A percentile compares a stretch with the other conserved stretches of the same genome.
phyloP scores from a whole-genome alignment of 2,888 invertebrate genomes.

The Isoperla grammatica region DNA sequence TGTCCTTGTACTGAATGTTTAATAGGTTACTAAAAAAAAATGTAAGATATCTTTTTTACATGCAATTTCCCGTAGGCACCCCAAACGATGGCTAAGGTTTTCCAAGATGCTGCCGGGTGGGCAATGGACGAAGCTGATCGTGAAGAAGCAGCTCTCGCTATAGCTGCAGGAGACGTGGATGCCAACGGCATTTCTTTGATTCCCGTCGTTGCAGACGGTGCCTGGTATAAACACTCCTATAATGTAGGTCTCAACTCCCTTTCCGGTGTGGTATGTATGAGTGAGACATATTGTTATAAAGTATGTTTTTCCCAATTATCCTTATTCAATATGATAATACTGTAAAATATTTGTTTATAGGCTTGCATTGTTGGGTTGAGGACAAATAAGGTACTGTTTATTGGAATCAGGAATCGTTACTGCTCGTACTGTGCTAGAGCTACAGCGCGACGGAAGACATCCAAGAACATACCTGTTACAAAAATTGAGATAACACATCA shows the following conservation, averaged over 20 bases:
- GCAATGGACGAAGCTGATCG: background rate
- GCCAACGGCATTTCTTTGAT: background rate
- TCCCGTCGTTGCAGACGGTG: background rate
- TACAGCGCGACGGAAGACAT: no score
- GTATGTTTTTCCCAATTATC: no score
- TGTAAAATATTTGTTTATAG: constrained; percentile 13
- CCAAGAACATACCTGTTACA: background rate
- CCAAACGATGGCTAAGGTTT: background rate
- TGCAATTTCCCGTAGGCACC: no score
- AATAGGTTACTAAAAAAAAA: no score
- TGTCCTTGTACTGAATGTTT: no score
- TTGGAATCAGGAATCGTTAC: constrained; percentile 20
- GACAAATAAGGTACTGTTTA: constrained; percentile 21
- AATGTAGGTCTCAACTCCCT: background rate
- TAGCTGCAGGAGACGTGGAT: background rate
- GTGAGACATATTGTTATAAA: background rate
- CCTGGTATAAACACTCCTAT: background rate
- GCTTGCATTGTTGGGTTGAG: constrained; percentile 25
- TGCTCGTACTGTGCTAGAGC: constrained; percentile 17
- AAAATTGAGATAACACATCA: background rate
- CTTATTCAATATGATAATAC: background rate
- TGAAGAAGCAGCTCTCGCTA: constrained; percentile 6
- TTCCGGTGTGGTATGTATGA: background rate
- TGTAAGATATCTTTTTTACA: no score
- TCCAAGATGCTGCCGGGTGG: background rate